phyloP scores from a whole-genome alignment of 2,113 vertebrate genomes.

The Oenanthe oenanthe region DNA sequence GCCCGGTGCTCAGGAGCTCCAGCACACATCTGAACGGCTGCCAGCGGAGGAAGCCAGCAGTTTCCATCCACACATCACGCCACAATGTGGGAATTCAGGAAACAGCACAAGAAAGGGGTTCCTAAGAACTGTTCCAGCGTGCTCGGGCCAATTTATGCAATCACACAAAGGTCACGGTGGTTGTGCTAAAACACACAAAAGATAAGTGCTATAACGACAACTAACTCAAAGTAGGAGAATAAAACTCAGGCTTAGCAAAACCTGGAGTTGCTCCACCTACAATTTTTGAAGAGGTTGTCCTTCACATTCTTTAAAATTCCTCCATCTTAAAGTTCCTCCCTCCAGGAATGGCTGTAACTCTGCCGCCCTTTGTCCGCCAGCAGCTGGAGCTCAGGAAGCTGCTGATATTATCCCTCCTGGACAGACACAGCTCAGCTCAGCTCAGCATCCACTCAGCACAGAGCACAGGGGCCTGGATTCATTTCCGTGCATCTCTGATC shows the following conservation, averaged over 20 bases:
- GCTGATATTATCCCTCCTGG: slow-evolving; percentile 14
- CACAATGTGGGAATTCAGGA: slow-evolving; percentile 72
- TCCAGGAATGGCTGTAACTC: slow-evolving; percentile 45
- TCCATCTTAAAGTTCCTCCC: slow-evolving; percentile 63
- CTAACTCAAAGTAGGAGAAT: neutral
- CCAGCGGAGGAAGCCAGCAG: slow-evolving; percentile 54
- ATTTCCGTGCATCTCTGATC: neutral
- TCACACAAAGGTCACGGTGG: slow-evolving; percentile 38
- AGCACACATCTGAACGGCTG: slow-evolving; percentile 24
- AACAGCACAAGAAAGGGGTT: slow-evolving; percentile 61
- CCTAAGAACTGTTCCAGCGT: neutral
- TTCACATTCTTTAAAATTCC: slow-evolving; percentile 61
- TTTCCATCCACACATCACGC: slow-evolving; percentile 70
- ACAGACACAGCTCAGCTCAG: neutral
- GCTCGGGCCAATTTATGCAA: slow-evolving; percentile 57
- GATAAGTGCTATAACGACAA: neutral
- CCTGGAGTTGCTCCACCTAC: slow-evolving; percentile 43
- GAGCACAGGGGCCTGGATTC: neutral
- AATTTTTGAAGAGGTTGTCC: slow-evolving; percentile 41
- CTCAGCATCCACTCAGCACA: neutral
- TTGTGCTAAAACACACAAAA: slow-evolving; percentile 36
- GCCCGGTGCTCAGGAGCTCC: neutral
- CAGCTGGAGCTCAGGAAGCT: slow-evolving; percentile 66
- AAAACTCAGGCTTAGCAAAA: neutral
- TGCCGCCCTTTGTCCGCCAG: slow-evolving; percentile 26